Conservation (phyloP, 2,113 vertebrate species). For the Oceanites oceanicus region DNA sequence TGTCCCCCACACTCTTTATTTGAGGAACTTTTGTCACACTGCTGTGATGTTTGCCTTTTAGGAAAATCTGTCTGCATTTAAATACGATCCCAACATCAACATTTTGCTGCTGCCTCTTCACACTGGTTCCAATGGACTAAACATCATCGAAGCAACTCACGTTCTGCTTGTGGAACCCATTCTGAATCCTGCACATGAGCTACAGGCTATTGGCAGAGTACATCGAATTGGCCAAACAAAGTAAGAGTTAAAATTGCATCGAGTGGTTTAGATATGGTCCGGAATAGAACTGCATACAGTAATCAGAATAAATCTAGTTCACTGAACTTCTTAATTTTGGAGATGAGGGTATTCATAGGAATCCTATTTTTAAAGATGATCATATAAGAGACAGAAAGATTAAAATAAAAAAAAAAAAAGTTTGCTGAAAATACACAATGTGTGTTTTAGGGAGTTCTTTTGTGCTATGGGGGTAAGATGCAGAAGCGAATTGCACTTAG, state of each 20-base stretch:
- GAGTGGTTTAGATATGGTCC: not conserved
- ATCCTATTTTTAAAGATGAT: not conserved
- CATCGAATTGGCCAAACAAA: constrained; percentile 98
- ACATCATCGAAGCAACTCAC: constrained; percentile 97
- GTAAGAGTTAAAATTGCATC: constrained; percentile 65
- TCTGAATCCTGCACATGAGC: constrained; percentile 93
- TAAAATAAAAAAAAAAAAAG: not conserved
- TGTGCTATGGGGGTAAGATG: not conserved
- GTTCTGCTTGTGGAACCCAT: constrained; percentile 96
- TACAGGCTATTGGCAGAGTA: constrained; percentile 96
- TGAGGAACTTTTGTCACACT: not conserved
- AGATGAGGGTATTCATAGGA: not conserved
- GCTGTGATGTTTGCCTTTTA: constrained; percentile 70
- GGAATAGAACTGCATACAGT: not conserved
- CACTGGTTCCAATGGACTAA: constrained; percentile 96
- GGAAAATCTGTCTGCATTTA: constrained; percentile 98
- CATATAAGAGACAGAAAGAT: not conserved
- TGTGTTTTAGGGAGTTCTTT: not conserved
- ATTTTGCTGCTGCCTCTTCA: constrained; percentile 96
- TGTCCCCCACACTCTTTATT: accelerated
- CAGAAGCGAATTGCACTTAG: not conserved
- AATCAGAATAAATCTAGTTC: not conserved
- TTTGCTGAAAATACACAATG: not conserved
- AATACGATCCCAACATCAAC: constrained; percentile 93
- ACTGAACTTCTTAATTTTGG: not conserved